These are phyloP conservation scores for Lepetodrilus schrolli DNA, from an alignment of 2,888 invertebrate genomes.

Conservation along the genomic window DNA sequence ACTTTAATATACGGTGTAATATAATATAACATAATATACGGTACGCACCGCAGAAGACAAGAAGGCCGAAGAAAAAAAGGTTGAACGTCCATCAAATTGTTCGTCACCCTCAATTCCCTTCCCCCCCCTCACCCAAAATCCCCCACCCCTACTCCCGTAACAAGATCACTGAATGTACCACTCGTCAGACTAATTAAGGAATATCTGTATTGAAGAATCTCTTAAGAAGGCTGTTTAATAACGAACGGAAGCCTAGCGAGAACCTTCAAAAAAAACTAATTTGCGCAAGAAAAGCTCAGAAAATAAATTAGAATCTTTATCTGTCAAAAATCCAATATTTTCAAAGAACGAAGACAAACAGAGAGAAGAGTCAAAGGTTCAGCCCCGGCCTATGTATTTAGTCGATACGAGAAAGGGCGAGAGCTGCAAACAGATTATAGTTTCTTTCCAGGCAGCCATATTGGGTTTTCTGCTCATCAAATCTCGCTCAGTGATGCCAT, in stretches of 20 bases:
- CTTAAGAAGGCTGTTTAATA: conserved; percentile 20
- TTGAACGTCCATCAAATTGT: no score
- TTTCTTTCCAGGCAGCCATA: neutral
- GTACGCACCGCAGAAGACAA: no score
- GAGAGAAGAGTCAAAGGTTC: neutral
- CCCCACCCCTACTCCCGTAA: no score
- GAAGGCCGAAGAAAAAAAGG: no score
- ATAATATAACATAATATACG: no score
- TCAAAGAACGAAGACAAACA: conserved; percentile 25
- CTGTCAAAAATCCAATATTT: conserved; percentile 27
- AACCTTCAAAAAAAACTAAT: neutral
- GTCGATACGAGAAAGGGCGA: neutral
- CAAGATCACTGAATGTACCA: no score
- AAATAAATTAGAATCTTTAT: conserved; percentile 23
- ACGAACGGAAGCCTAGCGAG: neutral
- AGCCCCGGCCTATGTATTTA: neutral
- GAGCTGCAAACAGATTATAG: neutral
- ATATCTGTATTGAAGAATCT: neutral
- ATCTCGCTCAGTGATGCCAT: neutral
- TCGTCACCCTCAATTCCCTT: no score
- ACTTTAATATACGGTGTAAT: no score
- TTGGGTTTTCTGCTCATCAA: conserved; percentile 9
- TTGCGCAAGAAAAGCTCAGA: conserved; percentile 11
- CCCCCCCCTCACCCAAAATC: no score
- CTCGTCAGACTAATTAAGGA: neutral